Evolutionary conservation across 2,888 invertebrate species (phyloP), one percentile per base, ranked within the genome.

Genomic region (Troides helena): DNA sequence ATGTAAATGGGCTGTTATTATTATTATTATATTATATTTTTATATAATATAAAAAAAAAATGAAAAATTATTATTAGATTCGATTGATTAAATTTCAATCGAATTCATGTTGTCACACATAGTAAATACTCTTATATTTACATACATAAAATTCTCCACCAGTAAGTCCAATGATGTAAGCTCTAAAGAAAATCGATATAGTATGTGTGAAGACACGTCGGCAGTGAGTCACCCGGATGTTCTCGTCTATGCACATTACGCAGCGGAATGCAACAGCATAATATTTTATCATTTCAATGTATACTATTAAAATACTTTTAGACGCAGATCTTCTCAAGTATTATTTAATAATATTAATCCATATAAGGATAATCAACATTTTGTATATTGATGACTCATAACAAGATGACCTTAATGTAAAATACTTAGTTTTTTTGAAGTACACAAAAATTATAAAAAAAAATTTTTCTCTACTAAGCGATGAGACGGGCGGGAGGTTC

Each of bases 161-260:
- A 46, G 46, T 14, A 46, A 46, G 46, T 46, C 14, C 10, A 60
- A 18, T 17, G 21, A 43, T 61, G n/a, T 10, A 2, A 61, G 12
- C 57, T 58, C 23, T 58, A 23, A 23, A 10, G 23, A 30, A 58
- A 25, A 58, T 58, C 2, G 25, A 58, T 58, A 58, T 1, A 78
- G 83, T 78, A 84, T 86, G 82, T 80, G 70, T 74, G 70, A 76
- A 81, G 78, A 78, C 79, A 73, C 74, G 78, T 75, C 72, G 72
- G 74, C 71, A 75, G 74, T 76, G 75, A 76, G 76, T 78, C 79
- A 84, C 83, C 83, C 87, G 86, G 81, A 84, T 83, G 76, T 78
- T 57, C 39, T 50, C 25, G 63, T 60, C 43, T 67, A 64, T 53
- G 65, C 58, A 65, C 62, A 21, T 30, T 30, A 66, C 67, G 71